phyloP scores from a whole-genome alignment of 2,113 vertebrate genomes.

The Panthera uncia region DNA sequence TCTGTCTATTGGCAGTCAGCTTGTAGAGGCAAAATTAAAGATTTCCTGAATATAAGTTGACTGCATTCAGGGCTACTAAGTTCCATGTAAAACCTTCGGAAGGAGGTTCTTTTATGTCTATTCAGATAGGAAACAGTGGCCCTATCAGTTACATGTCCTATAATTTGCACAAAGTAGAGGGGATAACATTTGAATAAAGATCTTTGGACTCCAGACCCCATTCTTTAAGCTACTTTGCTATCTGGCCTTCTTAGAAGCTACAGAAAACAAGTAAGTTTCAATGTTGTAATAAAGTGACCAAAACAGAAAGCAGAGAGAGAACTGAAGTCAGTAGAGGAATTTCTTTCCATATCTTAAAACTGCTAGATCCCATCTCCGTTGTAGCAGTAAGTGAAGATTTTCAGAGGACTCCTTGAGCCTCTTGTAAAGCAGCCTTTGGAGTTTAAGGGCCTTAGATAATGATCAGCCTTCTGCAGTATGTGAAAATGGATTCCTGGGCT shows the following conservation, averaged over 20 bases:
- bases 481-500: not conserved
- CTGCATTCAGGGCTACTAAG: not conserved
- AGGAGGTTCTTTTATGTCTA: not conserved
- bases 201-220: not conserved
- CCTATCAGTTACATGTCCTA: not conserved
- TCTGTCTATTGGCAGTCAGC: not conserved
- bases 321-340: not conserved
- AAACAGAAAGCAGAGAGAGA: slow-evolving; percentile 9
- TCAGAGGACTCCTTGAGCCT: not conserved
- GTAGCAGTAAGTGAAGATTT: not conserved
- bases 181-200: not conserved
- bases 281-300: not conserved
- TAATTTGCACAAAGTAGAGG: not conserved
- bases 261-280: not conserved
- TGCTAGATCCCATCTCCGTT: not conserved
- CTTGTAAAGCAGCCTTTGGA: not conserved
- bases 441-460: not conserved
- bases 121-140: not conserved
- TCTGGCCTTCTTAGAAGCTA: not conserved
- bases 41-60: not conserved
- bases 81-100: not conserved
- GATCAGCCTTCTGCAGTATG: not conserved
- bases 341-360: slow-evolving; percentile 7
- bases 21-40: not conserved
- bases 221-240: not conserved